Evolutionary conservation across 2,797 vertebrate genomes (phyloP), one percentile per base, ranked within the genome.

Genomic region (Lagocephalus sceleratus): DNA sequence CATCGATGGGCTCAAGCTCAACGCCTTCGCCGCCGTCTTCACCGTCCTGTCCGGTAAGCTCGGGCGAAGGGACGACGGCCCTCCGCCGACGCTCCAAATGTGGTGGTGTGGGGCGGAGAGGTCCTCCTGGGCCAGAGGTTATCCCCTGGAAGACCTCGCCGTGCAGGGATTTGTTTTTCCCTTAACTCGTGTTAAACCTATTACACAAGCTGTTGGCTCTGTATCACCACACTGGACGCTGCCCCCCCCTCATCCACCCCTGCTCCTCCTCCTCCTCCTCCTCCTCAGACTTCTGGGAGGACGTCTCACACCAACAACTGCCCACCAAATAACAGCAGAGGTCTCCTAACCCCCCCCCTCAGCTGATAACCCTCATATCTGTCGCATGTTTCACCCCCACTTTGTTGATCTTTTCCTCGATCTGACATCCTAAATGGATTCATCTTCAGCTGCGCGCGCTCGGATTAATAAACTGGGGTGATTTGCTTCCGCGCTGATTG

Each of bases 21-120:
- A 98, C 35, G 96, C 96, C 82, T 98, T 98, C 17, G 95, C 95
- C 0, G 96, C 96, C 5, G 94, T 98, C 85, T 98, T 98, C 93
- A 98, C 95, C 47, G 96, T 98, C 59, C 89, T 98, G 44, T 98
- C 96, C 68, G 95, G 96, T 98, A 89, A 76, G 47, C 35, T 1
- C n/a, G n/a, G n/a, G n/a, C n/a, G n/a, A n/a, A n/a, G n/a, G n/a
- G n/a, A n/a, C n/a, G n/a, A n/a, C n/a, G n/a, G n/a, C n/a, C n/a
- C n/a, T n/a, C n/a, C n/a, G n/a, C n/a, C n/a, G n/a, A n/a, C n/a
- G 40, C 17, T n/a, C 39, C n/a, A 15, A 40, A 14, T 21, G 17
- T 23, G 2, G 21, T 3, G 42, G 2, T 47, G 5, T 2, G 40
- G 40, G 17, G 3, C 40, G 3, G 2, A 4, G 23, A 21, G 58